Percentiles rank a stretch among this genome's conserved stretches.
phyloP scores from a whole-genome alignment of 1,140 invertebrate species.

The Polyergus mexicanus region DNA sequence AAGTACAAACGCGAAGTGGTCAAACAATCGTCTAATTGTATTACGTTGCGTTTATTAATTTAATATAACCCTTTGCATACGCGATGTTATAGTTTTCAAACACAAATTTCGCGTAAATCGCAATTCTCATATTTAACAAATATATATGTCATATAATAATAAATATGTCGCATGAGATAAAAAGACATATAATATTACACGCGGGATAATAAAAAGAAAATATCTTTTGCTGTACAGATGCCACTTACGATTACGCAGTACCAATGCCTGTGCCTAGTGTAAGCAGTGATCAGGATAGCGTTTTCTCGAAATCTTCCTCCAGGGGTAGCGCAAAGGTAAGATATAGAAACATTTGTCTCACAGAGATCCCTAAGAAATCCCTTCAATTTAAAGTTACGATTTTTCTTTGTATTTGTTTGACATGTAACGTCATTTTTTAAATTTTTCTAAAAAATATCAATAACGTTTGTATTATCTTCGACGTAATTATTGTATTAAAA shows the following conservation, averaged over 20 bases:
- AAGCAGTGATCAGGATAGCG: constrained; percentile 86
- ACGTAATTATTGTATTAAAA: background rate
- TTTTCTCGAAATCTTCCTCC: constrained; percentile 86
- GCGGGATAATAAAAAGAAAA: constrained; percentile 38
- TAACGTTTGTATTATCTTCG: background rate
- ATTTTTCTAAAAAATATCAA: background rate
- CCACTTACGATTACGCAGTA: constrained; percentile 87
- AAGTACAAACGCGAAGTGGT: constrained; percentile 8
- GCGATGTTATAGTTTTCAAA: background rate
- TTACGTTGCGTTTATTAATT: constrained; percentile 18
- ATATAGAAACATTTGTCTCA: background rate
- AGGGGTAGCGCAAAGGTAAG: constrained; percentile 85
- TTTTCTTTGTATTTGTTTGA: background rate
- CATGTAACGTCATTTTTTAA: background rate
- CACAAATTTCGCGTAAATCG: background rate
- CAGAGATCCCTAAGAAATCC: background rate
- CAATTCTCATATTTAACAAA: background rate
- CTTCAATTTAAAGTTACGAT: background rate
- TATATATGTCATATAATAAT: background rate
- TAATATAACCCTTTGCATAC: constrained; percentile 1
- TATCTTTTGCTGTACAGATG: constrained; percentile 81
- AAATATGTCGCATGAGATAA: background rate
- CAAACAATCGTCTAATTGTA: background rate
- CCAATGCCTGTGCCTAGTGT: constrained; percentile 86
- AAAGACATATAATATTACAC: background rate